Evolutionary conservation across 2,888 invertebrate species (phyloP), one percentile per base, ranked within the genome.

Genomic region (Folsomia manolachei): DNA sequence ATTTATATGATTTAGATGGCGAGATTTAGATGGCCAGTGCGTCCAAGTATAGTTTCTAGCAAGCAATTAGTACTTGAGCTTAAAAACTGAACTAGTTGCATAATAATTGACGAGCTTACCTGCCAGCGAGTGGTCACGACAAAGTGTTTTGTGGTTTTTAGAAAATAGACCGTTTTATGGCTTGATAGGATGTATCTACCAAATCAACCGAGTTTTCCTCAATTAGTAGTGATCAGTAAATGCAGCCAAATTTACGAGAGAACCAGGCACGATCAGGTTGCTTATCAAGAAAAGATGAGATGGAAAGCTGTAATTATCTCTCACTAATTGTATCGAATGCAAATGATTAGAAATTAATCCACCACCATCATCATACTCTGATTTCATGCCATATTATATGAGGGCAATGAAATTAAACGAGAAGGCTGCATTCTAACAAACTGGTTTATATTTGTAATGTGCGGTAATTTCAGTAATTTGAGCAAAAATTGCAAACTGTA

Each of bases 271-370:
- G 65, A 66, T 66, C 19, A 52, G 21, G 27, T 51, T 11, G 4
- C n/a, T 64, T 27, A 2, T 9, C 19, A 4, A 2, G 19, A n/a
- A 39, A 19, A 66, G 39, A 66, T 66, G 52, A 66, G 51, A 51
- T 51, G n/a, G 2, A 23, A 51, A 66, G 65, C 39, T 4, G 52
- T 24, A 66, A 66, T 66, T 66, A 66, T 66, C 24, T 18, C 21
- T 52, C 11, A 24, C 65, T 66, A 66, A 66, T 66, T 21, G 65
- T 52, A 52, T 51, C 52, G 21, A 64, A 64, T 64, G 64, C n/a
- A 66, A 52, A 66, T 66, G 52, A 66, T 27, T 27, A 23, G 24
- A 19, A 14, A 39, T n/a, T n/a, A n/a, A 66, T 24, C 65, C 39
- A 66, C 65, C 65, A 66, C n/a, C n/a, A n/a, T n/a, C n/a, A n/a